These are phyloP conservation scores for Zaprionus camerounensis DNA, from an alignment of 1,140 invertebrate species.

Conservation along the genomic window DNA sequence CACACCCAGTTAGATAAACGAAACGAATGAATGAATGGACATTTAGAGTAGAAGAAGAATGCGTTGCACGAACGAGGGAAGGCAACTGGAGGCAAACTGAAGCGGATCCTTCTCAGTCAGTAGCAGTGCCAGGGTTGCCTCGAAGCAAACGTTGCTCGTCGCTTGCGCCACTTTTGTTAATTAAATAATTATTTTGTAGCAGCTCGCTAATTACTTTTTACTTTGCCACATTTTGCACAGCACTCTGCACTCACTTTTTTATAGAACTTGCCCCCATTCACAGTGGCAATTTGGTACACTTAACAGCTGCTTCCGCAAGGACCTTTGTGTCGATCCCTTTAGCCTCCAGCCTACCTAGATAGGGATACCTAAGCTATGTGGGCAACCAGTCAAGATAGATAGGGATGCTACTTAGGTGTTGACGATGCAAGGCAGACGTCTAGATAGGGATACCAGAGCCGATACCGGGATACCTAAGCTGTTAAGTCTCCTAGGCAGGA, in stretches of 20 bases:
- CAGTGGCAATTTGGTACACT: constrained; percentile 5
- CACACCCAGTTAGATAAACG: constrained; percentile 67
- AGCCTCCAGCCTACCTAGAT: too few species aligned
- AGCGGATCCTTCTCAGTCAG: not conserved
- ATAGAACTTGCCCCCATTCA: constrained; percentile 1
- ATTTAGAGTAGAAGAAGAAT: constrained; percentile 51
- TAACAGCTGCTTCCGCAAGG: not conserved
- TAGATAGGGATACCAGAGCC: too few species aligned
- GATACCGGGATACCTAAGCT: too few species aligned
- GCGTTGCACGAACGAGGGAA: constrained; percentile 7
- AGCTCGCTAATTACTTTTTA: constrained; percentile 77
- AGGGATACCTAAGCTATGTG: too few species aligned
- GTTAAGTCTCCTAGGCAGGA: too few species aligned
- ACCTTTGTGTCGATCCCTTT: too few species aligned
- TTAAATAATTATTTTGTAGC: constrained; percentile 83
- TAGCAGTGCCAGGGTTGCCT: not conserved
- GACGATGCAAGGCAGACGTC: too few species aligned
- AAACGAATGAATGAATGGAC: constrained; percentile 73
- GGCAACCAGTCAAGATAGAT: not conserved
- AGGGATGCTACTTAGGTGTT: too few species aligned
- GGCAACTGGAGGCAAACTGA: not conserved
- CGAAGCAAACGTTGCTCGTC: not conserved
- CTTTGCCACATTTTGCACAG: constrained; percentile 15
- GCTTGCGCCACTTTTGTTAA: constrained; percentile 71
- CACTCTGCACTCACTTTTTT: constrained; percentile 21